Percentiles rank a stretch among this genome's conserved stretches.
Conservation (phyloP, 2,888 invertebrate species). For the Orthonevra nobilis region DNA sequence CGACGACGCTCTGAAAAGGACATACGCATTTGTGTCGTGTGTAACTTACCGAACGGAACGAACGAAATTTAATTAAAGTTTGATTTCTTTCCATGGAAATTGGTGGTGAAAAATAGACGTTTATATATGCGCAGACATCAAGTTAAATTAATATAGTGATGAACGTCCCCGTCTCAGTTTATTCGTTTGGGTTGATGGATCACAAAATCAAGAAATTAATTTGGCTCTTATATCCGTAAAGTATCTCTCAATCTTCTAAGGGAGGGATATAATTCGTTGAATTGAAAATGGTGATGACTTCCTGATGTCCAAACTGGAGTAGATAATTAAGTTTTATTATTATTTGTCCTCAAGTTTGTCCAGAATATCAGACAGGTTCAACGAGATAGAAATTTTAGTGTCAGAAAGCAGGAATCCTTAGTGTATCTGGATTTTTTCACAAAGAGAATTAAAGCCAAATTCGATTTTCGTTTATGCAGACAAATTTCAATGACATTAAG, state of each 20-base stretch:
- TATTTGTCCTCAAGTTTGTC: no score
- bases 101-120: not conserved
- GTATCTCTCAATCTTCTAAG: no score
- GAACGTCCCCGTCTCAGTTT: conserved; percentile 28
- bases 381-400: no score
- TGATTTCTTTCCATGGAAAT: conserved; percentile 30
- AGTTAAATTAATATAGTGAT: conserved; percentile 48
- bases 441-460: no score
- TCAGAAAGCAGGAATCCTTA: no score
- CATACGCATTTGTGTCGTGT: conserved; percentile 10
- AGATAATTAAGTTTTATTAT: no score
- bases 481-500: no score
- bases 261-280: conserved; percentile 21
- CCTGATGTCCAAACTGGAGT: no score
- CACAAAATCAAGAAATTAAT: conserved; percentile 52
- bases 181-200: conserved; percentile 52
- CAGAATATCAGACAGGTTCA: no score
- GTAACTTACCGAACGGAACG: conserved; percentile 30
- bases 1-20: not conserved
- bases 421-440: no score
- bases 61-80: conserved; percentile 59
- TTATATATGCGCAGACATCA: conserved; percentile 9
- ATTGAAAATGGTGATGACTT: conserved; percentile 20
- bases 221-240: conserved; percentile 11
- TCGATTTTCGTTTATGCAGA: no score